Evolutionary conservation across 2,113 vertebrate species (phyloP), one percentile per base, ranked within the genome.

Genomic region (Callopanchax toddi): DNA sequence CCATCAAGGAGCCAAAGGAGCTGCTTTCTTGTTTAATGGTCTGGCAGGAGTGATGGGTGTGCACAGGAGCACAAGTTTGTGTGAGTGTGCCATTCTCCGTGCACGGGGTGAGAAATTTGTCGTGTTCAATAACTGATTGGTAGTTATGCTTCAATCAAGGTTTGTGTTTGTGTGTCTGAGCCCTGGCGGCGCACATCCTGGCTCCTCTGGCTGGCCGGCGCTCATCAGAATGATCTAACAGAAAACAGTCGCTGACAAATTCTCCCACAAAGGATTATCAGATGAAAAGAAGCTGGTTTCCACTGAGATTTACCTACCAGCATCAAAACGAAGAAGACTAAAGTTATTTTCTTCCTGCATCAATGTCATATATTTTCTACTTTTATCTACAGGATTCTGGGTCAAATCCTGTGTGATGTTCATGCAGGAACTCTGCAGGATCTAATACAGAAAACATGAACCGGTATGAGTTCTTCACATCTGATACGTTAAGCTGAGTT

Each of bases 1-100:
- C 71, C 78, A 86, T 90, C 86, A 91, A 77, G 51, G 45, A 78
- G 79, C 74, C 61, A 50, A 75, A 81, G 64, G 67, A 83, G 77
- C 80, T 60, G 71, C 73, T 83, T 82, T 83, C 81, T 64, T 81
- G 74, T 74, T 86, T 76, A 87, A 76, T 67, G 82, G 73, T 79
- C 46, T 76, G 63, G 60, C 65, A 78, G 56, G 53, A 54, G 65
- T 15, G 67, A 61, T 32, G 3, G 23, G 57, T 49, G 60, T 42
- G 71, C 37, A 52, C 23, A 58, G 23, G 23, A 48, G 61, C 40
- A 43, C 22, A 13, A 16, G 26, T 57, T 25, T 59, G 61, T 50
- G 68, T 49, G 23, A 42, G 65, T 39, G 65, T 37, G 61, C 42
- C 36, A 1, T 1, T 64, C 36, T 43, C 62, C 50, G 66, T 65